Conservation (phyloP, 2,888 invertebrate genomes). For the Steinernema scapterisci region DNA sequence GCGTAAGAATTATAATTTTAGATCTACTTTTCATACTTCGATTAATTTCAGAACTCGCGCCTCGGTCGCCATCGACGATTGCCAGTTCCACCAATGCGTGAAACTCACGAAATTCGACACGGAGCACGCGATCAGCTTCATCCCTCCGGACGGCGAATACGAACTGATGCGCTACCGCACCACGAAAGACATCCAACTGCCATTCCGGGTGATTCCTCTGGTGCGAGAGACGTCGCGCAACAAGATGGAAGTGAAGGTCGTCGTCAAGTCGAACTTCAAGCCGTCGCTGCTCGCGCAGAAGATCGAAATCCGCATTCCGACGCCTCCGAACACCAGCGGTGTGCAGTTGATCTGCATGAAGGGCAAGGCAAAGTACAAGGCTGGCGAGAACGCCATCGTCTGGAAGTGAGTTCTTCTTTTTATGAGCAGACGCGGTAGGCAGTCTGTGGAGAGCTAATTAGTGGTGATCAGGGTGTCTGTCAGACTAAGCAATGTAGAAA, state of each 20-base stretch:
- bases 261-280: constrained; percentile 98
- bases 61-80: constrained; percentile 99
- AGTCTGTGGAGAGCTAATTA: too few species aligned
- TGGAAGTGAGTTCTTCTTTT: constrained; percentile 81
- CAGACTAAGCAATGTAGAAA: too few species aligned
- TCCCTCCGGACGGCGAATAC: constrained; percentile 99
- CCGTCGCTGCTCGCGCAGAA: constrained; percentile 96
- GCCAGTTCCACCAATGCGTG: constrained; percentile 99
- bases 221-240: constrained; percentile 97
- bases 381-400: constrained; percentile 97
- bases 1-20: constrained; percentile 44
- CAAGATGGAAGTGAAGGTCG: constrained; percentile 99
- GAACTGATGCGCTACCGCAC: constrained; percentile 99
- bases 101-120: constrained; percentile 99
- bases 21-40: not conserved
- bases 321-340: constrained; percentile 96
- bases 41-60: constrained; percentile 76
- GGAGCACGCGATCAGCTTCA: constrained; percentile 99
- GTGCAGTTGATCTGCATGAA: constrained; percentile 98
- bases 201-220: constrained; percentile 97
- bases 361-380: constrained; percentile 97
- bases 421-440: too few species aligned
- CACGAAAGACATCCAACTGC: constrained; percentile 98
- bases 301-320: constrained; percentile 94
- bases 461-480: too few species aligned